These are phyloP conservation scores for Alosa sapidissima DNA, from an alignment of 2,797 vertebrate species.

Conservation along the genomic window DNA sequence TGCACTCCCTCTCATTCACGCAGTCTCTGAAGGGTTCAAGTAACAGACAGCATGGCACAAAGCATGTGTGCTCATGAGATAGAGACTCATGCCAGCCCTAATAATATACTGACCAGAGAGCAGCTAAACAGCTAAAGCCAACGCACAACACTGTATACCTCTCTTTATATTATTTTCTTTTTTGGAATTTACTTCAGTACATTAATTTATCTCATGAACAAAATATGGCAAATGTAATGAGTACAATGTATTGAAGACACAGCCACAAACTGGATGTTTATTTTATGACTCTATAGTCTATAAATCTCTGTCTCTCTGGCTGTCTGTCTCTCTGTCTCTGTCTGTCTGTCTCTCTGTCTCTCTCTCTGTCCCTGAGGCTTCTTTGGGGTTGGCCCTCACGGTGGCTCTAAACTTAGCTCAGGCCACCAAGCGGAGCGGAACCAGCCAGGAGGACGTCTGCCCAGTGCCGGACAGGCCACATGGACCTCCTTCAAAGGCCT, in stretches of 20 bases:
- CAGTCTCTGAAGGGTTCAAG: slow-evolving; percentile 1
- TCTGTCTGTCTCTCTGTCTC: slow-evolving; percentile 59
- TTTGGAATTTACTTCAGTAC: not conserved
- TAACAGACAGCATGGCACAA: slow-evolving; percentile 26
- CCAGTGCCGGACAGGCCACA: slow-evolving; percentile 55
- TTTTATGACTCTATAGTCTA: not conserved
- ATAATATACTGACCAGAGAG: slow-evolving; percentile 60
- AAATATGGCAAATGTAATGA: not conserved
- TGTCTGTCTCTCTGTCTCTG: slow-evolving; percentile 34
- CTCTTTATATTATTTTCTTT: slow-evolving; percentile 50
- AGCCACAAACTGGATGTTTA: not conserved
- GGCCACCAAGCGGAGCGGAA: slow-evolving; percentile 59
- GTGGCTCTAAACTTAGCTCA: slow-evolving; percentile 69
- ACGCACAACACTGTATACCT: slow-evolving; percentile 50
- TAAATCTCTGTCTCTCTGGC: not conserved
- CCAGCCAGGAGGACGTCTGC: slow-evolving; percentile 58
- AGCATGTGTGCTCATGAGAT: slow-evolving; percentile 36
- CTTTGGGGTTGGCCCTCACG: not conserved
- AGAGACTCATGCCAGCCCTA: slow-evolving; percentile 51
- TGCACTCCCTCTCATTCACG: not conserved
- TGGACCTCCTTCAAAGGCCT: slow-evolving; percentile 60
- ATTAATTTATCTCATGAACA: not conserved
- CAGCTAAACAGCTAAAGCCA: slow-evolving; percentile 35
- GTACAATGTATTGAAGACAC: not conserved
- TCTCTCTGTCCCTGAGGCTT: slow-evolving; percentile 52